A percentile compares a stretch with the other conserved stretches of the same genome.
These are phyloP conservation scores for Puffinus mauretanicus DNA, from an alignment of 2,113 vertebrate species.

Conservation along the genomic window DNA sequence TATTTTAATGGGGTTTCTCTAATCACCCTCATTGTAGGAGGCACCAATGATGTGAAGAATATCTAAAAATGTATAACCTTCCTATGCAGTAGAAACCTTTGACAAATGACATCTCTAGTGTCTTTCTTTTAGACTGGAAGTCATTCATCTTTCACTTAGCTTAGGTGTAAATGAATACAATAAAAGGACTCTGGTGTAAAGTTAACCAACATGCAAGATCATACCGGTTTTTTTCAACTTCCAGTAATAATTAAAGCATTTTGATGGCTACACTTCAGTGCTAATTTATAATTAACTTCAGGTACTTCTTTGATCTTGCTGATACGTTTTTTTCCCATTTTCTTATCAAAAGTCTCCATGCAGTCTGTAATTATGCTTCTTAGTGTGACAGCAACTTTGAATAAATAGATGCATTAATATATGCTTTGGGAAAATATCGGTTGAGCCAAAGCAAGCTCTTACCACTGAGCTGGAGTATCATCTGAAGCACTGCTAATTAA, in stretches of 20 bases:
- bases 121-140: background rate
- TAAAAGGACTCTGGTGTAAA: background rate
- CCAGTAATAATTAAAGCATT: constrained; percentile 31
- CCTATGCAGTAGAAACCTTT: background rate
- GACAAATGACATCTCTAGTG: background rate
- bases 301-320: constrained; percentile 60
- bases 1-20: background rate
- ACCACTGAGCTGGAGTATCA: background rate
- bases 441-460: background rate
- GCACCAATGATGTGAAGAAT: background rate
- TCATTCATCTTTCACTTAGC: background rate
- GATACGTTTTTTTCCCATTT: constrained; percentile 24
- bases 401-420: constrained; percentile 21
- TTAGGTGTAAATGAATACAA: background rate
- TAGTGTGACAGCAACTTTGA: constrained; percentile 17
- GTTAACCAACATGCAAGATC: background rate
- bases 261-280: constrained; percentile 13
- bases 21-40: background rate
- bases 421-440: background rate
- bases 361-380: constrained; percentile 50
- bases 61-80: background rate
- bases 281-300: constrained; percentile 67
- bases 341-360: constrained; percentile 43
- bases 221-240: background rate
- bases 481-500: background rate